Base-by-base conservation (phyloP, 2,888 invertebrate genomes). In the Standfussiana lucernea region DNA sequence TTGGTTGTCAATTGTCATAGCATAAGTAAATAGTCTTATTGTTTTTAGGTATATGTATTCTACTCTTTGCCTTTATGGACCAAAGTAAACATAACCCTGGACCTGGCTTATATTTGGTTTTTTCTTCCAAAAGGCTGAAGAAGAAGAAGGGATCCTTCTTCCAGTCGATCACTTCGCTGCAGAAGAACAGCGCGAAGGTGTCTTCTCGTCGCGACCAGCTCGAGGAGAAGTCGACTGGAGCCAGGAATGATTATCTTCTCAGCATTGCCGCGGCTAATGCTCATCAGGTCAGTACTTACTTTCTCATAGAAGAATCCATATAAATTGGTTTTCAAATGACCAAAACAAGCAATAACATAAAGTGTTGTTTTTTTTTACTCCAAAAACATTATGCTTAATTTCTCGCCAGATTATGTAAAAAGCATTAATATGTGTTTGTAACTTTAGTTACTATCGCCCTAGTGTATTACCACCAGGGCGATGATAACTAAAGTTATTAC, bases 141-240 rank as follows among this genome's bases (percentile, higher is more conserved):
- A 99, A 99, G 97, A 99, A 99, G 97, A 99, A 99, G 91, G 99
- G 99, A 35, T 99, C 99, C 11, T 98, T 99, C 95, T 99, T 99
- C 95, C 99, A 99, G 95, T 99, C 99, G 18, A 98, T 99, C 91
- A 99, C 99, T 15, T 99, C 99, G 77, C 97, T 99, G 88, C 99
- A 99, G 94, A 99, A 99, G 96, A 99, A 99, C 94, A 99, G 99
- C 95, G 99, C 99, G n/a, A 99, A 99, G 97, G 99, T 99, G 65
- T 98, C 98, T 13, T 98, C 98, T 5, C 98, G 99, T 91, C 98
- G 98, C 83, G 99, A 99, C 91, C 98, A 98, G 90, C 97, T 99
- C 72, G 99, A 99, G 93, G 99, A 99, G 93, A 99, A 99, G 95
- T 99, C 99, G 4, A 98, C 99, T 0, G 98, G 98, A 28, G 99